Conservation (phyloP, 2,888 invertebrate genomes). For the Cataglyphis albicans region DNA sequence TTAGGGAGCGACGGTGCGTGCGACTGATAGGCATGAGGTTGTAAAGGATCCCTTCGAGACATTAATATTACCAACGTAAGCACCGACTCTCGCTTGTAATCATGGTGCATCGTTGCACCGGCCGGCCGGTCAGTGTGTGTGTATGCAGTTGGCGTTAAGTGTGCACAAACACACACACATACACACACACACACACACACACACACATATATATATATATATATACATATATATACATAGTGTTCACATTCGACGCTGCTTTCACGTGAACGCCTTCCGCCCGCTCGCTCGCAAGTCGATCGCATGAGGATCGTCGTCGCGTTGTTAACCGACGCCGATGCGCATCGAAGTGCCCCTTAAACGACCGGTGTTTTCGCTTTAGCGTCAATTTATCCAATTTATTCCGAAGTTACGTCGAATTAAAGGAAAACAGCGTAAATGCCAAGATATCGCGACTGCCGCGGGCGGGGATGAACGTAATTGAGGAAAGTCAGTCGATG, state of each 20-base stretch:
- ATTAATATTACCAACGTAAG: constrained; percentile 82
- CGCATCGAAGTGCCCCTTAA: constrained; percentile 64
- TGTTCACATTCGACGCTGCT: constrained; percentile 44
- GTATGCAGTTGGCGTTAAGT: constrained; percentile 55
- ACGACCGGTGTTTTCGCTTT: constrained; percentile 73
- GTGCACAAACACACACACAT: constrained; percentile 12
- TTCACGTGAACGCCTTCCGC: constrained; percentile 53
- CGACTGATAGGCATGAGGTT: constrained; percentile 82
- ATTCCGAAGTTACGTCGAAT: constrained; percentile 64
- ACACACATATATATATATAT: background rate
- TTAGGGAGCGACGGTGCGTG: constrained; percentile 81
- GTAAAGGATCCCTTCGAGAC: constrained; percentile 82
- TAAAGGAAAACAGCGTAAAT: constrained; percentile 47
- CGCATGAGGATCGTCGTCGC: constrained; percentile 65
- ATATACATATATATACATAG: background rate
- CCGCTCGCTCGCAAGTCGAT: constrained; percentile 58
- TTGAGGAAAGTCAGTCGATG: constrained; percentile 52
- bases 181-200: background rate
- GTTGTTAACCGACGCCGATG: constrained; percentile 65
- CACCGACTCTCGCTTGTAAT: constrained; percentile 77
- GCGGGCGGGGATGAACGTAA: constrained; percentile 58
- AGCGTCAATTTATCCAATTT: constrained; percentile 74
- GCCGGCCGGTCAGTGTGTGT: constrained; percentile 43
- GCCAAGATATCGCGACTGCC: constrained; percentile 49
- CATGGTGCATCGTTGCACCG: constrained; percentile 77